Evolutionary conservation across 2,113 vertebrate genomes (phyloP), one percentile per base, ranked within the genome.

Genomic region (Sceloporus undulatus): DNA sequence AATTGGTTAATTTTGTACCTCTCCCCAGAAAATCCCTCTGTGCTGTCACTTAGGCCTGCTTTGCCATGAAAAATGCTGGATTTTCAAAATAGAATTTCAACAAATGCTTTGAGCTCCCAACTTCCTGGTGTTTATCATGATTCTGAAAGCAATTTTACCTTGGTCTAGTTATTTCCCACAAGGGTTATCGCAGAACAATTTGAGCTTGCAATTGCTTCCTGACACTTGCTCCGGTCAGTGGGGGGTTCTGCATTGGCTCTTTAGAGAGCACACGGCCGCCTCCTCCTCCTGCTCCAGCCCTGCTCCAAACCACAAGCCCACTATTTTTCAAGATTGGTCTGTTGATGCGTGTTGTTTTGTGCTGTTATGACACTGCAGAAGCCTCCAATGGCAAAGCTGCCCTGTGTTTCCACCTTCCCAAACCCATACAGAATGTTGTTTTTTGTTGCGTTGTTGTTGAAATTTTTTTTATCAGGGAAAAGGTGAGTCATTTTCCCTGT

Each of bases 111-210:
- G 38, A 48, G 56, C 73, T 19, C 38, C 68, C 68, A 62, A 48
- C 16, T 65, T 48, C 38, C 38, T 18, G 16, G 56, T 54, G 29
- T 27, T 59, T 56, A 29, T 65, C 56, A 18, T 11, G 34, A 48
- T 38, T 23, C 38, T 38, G 16, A 75, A 78, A 85, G 84, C 59
- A 85, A 85, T 66, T 66, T 78, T 66, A 19, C 74, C 74, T 76
- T 76, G 25, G 38, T 65, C 9, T 66, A 3, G 25, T 80, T 74
- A 80, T 74, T 81, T 87, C 86, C 73, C 56, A 52, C 40, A 71
- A 75, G 86, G 40, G 18, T 52, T 76, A 13, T 34, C 14, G 38
- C 8, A 7, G 19, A 74, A 27, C 1, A 42, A 18, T 13, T 34
- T 21, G 38, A 11, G n/a, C 65, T 23, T n/a, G 27, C 1, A 74